A percentile compares a stretch with the other conserved stretches of the same genome.
These are phyloP conservation scores for Steatocranus sp. DNA, from an alignment of 2,797 vertebrate genomes.

Conservation along the genomic window DNA sequence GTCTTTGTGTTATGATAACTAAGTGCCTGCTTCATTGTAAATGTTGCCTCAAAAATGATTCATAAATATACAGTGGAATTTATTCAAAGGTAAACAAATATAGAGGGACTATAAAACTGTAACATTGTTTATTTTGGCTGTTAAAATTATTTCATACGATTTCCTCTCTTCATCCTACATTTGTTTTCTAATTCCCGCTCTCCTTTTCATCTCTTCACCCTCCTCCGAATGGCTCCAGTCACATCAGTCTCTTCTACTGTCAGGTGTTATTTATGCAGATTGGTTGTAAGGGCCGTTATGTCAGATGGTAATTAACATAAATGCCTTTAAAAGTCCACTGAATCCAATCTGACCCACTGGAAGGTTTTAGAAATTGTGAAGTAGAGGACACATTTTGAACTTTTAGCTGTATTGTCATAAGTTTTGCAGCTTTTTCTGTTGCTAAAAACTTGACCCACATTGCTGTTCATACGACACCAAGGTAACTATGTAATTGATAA, in stretches of 20 bases:
- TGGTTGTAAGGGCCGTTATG: slow-evolving; percentile 13
- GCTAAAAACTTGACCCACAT: not conserved
- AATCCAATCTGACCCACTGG: not conserved
- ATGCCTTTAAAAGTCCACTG: slow-evolving; percentile 9
- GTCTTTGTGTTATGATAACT: not conserved
- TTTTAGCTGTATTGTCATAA: not conserved
- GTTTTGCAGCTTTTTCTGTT: not conserved
- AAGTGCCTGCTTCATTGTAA: not conserved
- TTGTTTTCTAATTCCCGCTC: not conserved
- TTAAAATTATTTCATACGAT: not conserved
- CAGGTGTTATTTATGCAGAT: slow-evolving; percentile 17
- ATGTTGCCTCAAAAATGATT: not conserved
- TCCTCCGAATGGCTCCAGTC: not conserved
- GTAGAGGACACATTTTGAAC: not conserved
- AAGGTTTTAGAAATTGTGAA: not conserved
- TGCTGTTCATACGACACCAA: not conserved
- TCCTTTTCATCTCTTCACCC: not conserved
- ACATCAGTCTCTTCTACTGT: not conserved
- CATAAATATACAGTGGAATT: not conserved
- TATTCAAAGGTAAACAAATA: not conserved
- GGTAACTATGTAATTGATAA: not conserved
- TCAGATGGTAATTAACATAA: slow-evolving; percentile 43
- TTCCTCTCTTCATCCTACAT: not conserved
- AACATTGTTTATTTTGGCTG: not conserved
- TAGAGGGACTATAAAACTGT: not conserved